phyloP scores from a whole-genome alignment of 2,113 vertebrate species.

The Myotis lucifugus region DNA sequence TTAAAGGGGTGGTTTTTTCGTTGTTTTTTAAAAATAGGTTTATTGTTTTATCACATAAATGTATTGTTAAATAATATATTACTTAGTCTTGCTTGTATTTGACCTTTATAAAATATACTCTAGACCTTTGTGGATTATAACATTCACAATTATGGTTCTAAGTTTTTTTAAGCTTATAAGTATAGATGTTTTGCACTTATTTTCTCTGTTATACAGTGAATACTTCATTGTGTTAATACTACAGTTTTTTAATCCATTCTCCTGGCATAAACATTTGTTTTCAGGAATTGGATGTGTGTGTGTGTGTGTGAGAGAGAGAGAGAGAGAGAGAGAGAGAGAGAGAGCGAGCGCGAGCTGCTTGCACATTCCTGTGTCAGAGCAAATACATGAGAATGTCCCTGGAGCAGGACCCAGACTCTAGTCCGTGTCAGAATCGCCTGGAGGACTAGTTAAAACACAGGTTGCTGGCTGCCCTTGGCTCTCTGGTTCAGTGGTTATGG shows the following conservation, averaged over 20 bases:
- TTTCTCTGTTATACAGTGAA: neutral
- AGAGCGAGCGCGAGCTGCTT: neutral
- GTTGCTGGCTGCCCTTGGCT: neutral
- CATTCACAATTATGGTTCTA: neutral
- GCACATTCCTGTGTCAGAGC: neutral
- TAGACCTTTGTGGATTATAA: neutral
- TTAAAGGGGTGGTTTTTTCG: neutral
- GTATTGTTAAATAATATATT: neutral
- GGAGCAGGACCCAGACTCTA: neutral
- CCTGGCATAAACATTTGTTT: neutral
- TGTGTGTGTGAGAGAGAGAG: neutral
- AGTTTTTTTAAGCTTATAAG: conserved; percentile 16
- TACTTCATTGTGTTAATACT: neutral
- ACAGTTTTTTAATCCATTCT: neutral
- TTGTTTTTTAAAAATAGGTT: neutral
- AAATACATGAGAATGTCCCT: neutral
- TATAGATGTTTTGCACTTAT: neutral
- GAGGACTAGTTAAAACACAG: neutral
- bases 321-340: too few species aligned
- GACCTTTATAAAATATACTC: neutral
- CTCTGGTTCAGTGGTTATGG: neutral
- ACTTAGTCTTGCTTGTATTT: neutral
- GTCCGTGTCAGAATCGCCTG: neutral
- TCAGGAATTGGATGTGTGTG: neutral
- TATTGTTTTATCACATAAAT: neutral